Percentiles rank a stretch among this genome's conserved stretches.
These are phyloP conservation scores for Agriopis marginaria DNA, from an alignment of 2,888 invertebrate species.

Conservation along the genomic window DNA sequence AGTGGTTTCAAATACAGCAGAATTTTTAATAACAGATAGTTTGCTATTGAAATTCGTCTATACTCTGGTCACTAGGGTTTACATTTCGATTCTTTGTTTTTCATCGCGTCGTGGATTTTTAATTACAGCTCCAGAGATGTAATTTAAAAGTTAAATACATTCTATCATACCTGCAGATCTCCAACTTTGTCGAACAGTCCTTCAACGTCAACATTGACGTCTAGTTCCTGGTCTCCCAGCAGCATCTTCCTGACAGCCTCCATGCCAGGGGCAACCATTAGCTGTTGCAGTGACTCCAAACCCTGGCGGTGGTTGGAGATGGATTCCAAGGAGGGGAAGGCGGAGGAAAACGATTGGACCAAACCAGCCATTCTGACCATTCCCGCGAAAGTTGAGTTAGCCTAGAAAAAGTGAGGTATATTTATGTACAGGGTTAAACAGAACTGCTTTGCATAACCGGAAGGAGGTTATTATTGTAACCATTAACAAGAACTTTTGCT, in stretches of 20 bases:
- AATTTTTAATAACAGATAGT: no score
- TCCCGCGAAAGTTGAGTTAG: slow-evolving; percentile 84
- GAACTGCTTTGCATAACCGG: not conserved
- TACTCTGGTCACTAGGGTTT: not conserved
- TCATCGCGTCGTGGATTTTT: not conserved
- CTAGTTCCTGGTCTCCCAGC: slow-evolving; percentile 54
- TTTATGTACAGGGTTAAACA: not conserved
- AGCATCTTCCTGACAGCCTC: slow-evolving; percentile 57
- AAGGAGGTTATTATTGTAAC: no score
- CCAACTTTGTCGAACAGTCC: slow-evolving; percentile 65
- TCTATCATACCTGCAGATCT: slow-evolving; percentile 60
- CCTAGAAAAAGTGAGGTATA: slow-evolving; percentile 62
- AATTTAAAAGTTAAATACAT: no score
- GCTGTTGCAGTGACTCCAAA: slow-evolving; percentile 56
- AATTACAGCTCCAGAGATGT: no score
- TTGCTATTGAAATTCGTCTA: no score
- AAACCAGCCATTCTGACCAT: slow-evolving; percentile 73
- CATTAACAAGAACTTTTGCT: no score
- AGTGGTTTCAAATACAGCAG: no score
- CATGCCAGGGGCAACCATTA: slow-evolving; percentile 59
- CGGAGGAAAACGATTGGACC: slow-evolving; percentile 70
- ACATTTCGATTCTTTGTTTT: not conserved
- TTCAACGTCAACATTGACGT: slow-evolving; percentile 65
- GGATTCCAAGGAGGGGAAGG: slow-evolving; percentile 65
- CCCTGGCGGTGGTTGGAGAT: slow-evolving; percentile 67